Evolutionary conservation across 2,113 vertebrate species (phyloP).

Genomic region (Eurypyga helias): DNA sequence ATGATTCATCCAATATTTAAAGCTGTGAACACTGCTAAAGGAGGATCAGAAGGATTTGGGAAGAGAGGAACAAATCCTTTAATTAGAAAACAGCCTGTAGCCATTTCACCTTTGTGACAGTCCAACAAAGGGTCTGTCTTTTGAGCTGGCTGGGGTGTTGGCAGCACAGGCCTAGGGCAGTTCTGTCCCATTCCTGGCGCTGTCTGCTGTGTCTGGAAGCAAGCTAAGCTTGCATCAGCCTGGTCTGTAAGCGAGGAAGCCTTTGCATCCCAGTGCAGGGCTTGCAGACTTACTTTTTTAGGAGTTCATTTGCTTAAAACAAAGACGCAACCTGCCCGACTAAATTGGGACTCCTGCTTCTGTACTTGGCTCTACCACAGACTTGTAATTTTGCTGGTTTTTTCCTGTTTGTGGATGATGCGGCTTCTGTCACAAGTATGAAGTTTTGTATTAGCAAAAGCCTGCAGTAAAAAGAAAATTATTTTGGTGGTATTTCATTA

Average conservation of each 20-base stretch:
- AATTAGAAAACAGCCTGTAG: not conserved
- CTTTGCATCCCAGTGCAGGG: not conserved
- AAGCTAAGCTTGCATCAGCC: not conserved
- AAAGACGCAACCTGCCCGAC: not conserved
- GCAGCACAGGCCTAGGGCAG: not conserved
- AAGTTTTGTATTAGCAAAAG: not conserved
- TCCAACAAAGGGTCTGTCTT: not conserved
- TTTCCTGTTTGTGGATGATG: not conserved
- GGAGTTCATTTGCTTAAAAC: not conserved
- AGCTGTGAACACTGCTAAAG: not conserved
- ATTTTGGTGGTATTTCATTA: not conserved
- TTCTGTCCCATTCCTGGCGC: not conserved
- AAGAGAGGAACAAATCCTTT: not conserved
- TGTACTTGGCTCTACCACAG: not conserved
- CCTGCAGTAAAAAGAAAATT: not conserved
- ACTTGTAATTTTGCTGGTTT: not conserved
- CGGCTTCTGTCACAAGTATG: not conserved
- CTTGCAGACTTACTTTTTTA: not conserved
- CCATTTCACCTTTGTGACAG: not conserved
- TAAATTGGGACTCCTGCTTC: not conserved
- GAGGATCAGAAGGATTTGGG: not conserved
- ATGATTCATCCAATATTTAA: not conserved
- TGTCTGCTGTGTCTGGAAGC: not conserved
- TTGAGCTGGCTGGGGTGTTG: not conserved
- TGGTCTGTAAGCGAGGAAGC: not conserved